These are phyloP conservation scores for Callosobruchus maculatus DNA, from an alignment of 2,888 invertebrate species.

Conservation along the genomic window DNA sequence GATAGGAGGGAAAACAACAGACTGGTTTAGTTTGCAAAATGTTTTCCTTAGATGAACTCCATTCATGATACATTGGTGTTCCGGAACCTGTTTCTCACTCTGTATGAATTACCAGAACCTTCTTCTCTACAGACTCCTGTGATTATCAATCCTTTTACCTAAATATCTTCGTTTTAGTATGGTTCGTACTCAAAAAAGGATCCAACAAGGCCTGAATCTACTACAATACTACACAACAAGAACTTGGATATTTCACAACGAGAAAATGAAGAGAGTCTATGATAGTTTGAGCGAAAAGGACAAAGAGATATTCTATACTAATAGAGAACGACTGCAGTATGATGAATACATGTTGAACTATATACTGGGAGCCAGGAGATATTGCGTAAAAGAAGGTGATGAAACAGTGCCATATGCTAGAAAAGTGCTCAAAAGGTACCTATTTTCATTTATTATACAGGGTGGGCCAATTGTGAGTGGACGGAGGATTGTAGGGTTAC, in stretches of 20 bases:
- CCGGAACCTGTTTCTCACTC: too few species aligned
- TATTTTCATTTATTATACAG: too few species aligned
- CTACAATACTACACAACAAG: conserved; percentile 79
- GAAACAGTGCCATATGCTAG: conserved; percentile 71
- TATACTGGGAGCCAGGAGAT: conserved; percentile 79
- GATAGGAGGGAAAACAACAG: too few species aligned
- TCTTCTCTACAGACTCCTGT: too few species aligned
- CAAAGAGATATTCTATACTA: conserved; percentile 59
- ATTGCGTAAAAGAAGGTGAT: conserved; percentile 78
- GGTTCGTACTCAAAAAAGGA: conserved; percentile 61
- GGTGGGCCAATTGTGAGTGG: too few species aligned
- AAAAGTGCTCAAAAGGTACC: conserved; percentile 59
- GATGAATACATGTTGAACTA: conserved; percentile 65
- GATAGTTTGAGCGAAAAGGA: conserved; percentile 55
- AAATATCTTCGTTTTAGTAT: conserved; percentile 50
- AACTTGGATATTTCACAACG: conserved; percentile 73
- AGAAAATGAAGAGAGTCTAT: conserved; percentile 56
- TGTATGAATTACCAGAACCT: too few species aligned
- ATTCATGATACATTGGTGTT: too few species aligned
- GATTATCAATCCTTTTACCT: too few species aligned
- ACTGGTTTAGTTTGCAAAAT: too few species aligned
- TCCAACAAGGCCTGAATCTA: conserved; percentile 60
- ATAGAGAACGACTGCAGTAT: conserved; percentile 56
- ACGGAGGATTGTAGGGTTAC: too few species aligned
- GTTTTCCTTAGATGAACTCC: too few species aligned